These are phyloP conservation scores for Pseudochirops cupreus DNA, from an alignment of 2,797 vertebrate species.

Conservation along the genomic window DNA sequence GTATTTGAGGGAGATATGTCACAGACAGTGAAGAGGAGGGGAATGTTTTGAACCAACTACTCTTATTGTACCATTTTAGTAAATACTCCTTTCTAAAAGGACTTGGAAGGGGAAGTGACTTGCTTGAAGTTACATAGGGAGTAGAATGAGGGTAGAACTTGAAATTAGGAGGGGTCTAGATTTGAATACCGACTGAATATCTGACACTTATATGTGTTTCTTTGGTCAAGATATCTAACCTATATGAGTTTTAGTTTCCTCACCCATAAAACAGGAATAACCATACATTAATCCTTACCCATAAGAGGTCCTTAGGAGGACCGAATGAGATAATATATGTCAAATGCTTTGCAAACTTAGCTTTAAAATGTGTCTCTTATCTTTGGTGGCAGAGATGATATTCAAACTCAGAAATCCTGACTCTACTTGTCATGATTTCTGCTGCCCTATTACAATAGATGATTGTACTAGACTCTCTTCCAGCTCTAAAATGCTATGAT, in stretches of 20 bases:
- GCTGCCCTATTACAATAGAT: background rate
- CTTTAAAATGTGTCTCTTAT: background rate
- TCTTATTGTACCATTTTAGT: too few species aligned
- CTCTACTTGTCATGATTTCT: background rate
- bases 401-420: background rate
- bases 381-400: background rate
- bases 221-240: background rate
- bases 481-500: background rate
- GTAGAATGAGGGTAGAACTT: background rate
- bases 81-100: too few species aligned
- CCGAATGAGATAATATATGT: background rate
- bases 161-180: background rate
- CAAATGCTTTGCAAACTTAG: background rate
- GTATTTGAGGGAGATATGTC: too few species aligned
- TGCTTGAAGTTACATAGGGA: background rate
- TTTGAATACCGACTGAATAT: background rate
- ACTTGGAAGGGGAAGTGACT: too few species aligned
- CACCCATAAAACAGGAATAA: background rate
- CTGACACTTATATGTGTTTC: background rate
- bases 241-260: background rate
- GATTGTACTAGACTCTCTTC: background rate
- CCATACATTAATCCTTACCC: too few species aligned
- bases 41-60: too few species aligned
- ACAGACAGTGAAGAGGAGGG: too few species aligned
- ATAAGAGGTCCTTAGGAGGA: too few species aligned